Base-by-base conservation (phyloP, 35 echinoderm and acorn worm genomes). In the Heliocidaris tuberculata region DNA sequence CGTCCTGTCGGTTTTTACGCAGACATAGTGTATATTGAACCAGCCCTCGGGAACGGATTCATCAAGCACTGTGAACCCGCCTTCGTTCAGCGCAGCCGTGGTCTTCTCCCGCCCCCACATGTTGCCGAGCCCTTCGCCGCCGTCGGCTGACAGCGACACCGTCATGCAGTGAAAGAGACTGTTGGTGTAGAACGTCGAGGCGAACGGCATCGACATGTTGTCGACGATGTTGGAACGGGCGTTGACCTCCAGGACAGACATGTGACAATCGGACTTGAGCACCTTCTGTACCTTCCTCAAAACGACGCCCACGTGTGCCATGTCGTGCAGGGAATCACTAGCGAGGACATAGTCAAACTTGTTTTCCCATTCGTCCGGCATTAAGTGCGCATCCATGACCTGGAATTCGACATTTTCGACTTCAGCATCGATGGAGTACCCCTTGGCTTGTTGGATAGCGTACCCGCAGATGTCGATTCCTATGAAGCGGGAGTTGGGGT, bases 161-260 rank as follows among this genome's bases (percentile, higher is more conserved):
- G 98, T 96, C 98, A 99, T 99, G 50, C 98, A 99, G 91, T 99
- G 98, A 85, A 99, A 97, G 30, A 99, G 95, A 48, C 95, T 97
- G 94, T 97, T 99, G 32, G 98, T 97, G 95, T 99, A 99, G 95
- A 96, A 99, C 6, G 96, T 97, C 8, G 98, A 97, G 8, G 96
- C 98, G 31, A 97, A 97, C n/a, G 98, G 98, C 95, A 96, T 97
- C 70, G 70, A 85, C 90, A 96, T 95, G 85, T 99, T 99, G 49
- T 99, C 86, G 32, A 59, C 88, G 47, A 97, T 97, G 13, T 97
- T 85, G 12, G 98, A 99, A 24, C 91, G 93, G 24, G 98, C 98
- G 85, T 99, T 99, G 94, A 99, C 97, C 91, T 99, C 98, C 31
- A 99, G 47, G 9, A 99, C 96, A 16, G 98, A 97, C 54, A 99